Evolutionary conservation across 2,888 invertebrate species (phyloP), one percentile per base, ranked within the genome.

Genomic region (Platerodrilus igneus): DNA sequence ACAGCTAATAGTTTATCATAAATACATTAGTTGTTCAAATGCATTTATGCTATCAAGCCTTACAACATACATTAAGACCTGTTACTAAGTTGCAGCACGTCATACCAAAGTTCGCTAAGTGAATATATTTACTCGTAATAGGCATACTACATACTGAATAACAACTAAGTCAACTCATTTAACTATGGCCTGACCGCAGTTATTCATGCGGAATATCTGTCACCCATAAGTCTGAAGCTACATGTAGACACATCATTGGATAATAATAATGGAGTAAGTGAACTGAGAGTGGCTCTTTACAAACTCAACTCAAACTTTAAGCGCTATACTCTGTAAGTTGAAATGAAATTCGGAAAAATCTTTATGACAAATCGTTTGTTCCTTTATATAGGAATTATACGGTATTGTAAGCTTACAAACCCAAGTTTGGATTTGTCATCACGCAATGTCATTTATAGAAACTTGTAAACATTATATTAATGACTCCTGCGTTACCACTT

Each of bases 261-360:
- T 34, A 39, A 44, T 44, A 44, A 44, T 44, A n/a, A n/a, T n/a
- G 32, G 39, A 28, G 16, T 21, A 39, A 43, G 28, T 43, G 25
- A 38, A 38, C 34, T 30, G 43, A 43, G 34, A 37, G 32, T 13
- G 37, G 17, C 16, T 23, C 39, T 39, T 37, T 34, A 29, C 23
- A 37, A 43, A 43, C 33, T 41, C 27, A 21, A 18, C 8, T 29
- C 26, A 34, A 47, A 47, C 43, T 47, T 47, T 40, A 29, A 36
- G 36, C 43, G 40, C 22, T 33, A 34, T 42, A 47, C 38, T 42
- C 33, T 23, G 25, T 10, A 37, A 43, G 39, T 43, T 43, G 35
- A 38, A 43, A 38, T 33, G 38, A 38, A 43, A 43, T 38, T 43
- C 34, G 34, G 10, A 13, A 20, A 4, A 15, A n/a, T n/a, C 26